Conservation (phyloP, 1,140 invertebrate species). For the Rhagoletis zephyria region DNA sequence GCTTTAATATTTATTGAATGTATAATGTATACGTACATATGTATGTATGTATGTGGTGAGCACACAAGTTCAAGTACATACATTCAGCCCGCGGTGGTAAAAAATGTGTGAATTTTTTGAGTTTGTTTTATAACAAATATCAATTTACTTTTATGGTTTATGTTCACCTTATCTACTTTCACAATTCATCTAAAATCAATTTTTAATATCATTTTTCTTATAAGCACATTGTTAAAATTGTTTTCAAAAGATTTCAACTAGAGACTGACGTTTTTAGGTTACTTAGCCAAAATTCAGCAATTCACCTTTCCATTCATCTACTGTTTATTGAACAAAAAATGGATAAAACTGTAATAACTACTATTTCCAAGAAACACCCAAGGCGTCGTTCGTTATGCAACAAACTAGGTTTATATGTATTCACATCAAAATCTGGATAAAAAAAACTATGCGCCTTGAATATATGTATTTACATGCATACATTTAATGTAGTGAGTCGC, state of each 20-base stretch:
- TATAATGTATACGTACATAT: background rate
- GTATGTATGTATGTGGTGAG: background rate
- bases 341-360: no score
- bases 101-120: background rate
- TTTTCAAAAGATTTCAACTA: slow-evolving; percentile 26
- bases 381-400: no score
- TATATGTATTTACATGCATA: no score
- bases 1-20: no score
- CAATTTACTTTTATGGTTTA: background rate
- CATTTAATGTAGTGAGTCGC: no score
- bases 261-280: slow-evolving; percentile 19
- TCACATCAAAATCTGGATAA: no score
- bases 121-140: slow-evolving; percentile 1
- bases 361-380: no score
- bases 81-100: background rate
- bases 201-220: background rate
- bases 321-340: background rate
- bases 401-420: no score
- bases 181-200: background rate
- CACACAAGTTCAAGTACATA: background rate
- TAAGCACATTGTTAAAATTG: background rate
- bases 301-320: slow-evolving; percentile 1
- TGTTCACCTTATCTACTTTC: background rate
- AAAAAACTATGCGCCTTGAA: no score
- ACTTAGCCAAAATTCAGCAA: background rate